phyloP scores from a whole-genome alignment of 2,113 vertebrate genomes.

The Ancistrus triradiatus region DNA sequence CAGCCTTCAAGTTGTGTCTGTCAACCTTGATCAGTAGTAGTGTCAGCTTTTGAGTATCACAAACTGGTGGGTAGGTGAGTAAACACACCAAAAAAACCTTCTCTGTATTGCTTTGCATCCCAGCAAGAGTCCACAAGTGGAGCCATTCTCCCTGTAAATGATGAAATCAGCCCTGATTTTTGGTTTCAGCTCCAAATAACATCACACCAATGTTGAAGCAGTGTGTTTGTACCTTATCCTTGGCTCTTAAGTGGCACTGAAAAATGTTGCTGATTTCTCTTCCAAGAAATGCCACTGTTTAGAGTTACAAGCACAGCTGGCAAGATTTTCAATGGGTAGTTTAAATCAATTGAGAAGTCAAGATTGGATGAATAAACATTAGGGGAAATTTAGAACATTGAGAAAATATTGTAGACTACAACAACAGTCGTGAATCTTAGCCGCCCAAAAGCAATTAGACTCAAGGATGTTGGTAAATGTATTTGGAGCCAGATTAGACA shows the following conservation, averaged over 20 bases:
- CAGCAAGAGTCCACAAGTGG: background rate
- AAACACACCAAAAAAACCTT: too few species aligned
- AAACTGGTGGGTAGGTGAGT: slow-evolving; percentile 1
- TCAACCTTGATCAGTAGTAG: too few species aligned
- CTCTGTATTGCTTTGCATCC: background rate
- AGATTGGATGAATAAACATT: too few species aligned
- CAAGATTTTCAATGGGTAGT: too few species aligned
- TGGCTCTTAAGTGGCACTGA: background rate
- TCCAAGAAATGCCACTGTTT: background rate
- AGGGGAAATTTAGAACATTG: too few species aligned
- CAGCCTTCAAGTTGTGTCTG: too few species aligned
- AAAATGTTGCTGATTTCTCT: background rate
- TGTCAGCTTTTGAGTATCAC: background rate
- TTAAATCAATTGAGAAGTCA: too few species aligned
- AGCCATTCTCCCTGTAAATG: background rate
- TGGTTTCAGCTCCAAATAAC: too few species aligned
- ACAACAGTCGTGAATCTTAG: background rate
- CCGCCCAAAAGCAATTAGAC: background rate
- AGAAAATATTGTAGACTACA: too few species aligned
- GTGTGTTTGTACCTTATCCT: background rate
- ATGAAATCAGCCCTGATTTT: too few species aligned
- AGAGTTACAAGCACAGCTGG: too few species aligned
- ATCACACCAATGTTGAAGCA: too few species aligned
- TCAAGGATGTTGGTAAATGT: background rate
- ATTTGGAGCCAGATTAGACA: slow-evolving; percentile 7